These are phyloP conservation scores for Koerneria pararmatus DNA, from an alignment of 2,888 invertebrate species.

Conservation along the genomic window DNA sequence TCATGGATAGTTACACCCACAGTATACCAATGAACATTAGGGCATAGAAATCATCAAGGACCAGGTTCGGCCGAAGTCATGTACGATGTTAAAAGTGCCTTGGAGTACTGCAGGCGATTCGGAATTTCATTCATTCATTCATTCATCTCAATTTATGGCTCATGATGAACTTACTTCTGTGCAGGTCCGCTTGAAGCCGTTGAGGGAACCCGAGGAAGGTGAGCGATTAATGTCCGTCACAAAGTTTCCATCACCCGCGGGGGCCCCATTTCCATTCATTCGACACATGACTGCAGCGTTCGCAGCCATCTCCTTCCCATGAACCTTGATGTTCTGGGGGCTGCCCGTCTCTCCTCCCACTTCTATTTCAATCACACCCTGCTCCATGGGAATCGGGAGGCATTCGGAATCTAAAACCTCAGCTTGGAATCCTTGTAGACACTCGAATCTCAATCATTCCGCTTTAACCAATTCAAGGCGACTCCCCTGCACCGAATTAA, in stretches of 20 bases:
- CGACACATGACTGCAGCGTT: background rate
- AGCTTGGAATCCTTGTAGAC: background rate
- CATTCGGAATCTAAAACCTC: constrained; percentile 23
- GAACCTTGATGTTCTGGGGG: constrained; percentile 6
- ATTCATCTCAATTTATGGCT: background rate
- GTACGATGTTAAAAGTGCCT: no score
- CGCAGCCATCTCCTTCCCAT: background rate
- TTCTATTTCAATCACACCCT: background rate
- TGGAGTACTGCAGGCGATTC: no score
- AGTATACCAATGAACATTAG: no score
- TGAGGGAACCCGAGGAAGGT: constrained; percentile 12
- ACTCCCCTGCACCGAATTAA: no score
- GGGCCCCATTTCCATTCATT: background rate
- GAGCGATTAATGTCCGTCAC: no score
- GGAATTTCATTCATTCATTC: no score
- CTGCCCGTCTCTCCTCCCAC: background rate
- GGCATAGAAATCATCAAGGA: no score
- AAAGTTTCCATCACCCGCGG: constrained; percentile 4
- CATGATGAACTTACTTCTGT: constrained; percentile 10
- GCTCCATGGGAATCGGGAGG: constrained; percentile 27
- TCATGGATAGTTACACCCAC: no score
- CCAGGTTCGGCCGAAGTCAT: no score
- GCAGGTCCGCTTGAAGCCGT: constrained; percentile 20
- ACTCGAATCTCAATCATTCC: no score
- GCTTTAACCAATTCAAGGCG: no score